A percentile compares a stretch with the other conserved stretches of the same genome.
Conservation (phyloP, 2,888 invertebrate genomes). For the Lasioglossum lativentre region DNA sequence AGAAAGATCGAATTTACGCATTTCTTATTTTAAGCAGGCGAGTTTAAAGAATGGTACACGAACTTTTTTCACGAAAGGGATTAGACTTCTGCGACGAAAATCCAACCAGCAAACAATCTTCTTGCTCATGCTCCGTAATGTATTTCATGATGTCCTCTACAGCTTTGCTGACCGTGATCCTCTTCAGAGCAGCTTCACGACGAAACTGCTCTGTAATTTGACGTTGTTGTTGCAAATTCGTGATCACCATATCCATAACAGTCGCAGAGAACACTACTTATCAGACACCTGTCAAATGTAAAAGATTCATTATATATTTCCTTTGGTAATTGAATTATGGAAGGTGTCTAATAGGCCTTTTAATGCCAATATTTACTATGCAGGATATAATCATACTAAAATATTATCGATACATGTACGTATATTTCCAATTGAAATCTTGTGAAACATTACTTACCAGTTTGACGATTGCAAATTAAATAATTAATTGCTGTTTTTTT, state of each 20-base stretch:
- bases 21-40: slow-evolving; percentile 56
- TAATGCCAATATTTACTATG: not conserved
- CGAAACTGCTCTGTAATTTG: slow-evolving; percentile 97
- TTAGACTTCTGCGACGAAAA: slow-evolving; percentile 97
- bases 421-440: not conserved
- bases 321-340: not conserved
- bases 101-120: slow-evolving; percentile 96
- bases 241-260: slow-evolving; percentile 97
- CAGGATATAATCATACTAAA: not conserved
- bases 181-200: slow-evolving; percentile 94
- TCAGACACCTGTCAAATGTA: slow-evolving; percentile 14
- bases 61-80: slow-evolving; percentile 97
- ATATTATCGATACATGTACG: not conserved
- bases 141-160: slow-evolving; percentile 96
- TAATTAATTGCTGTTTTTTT: slow-evolving; percentile 11
- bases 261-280: slow-evolving; percentile 83
- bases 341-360: not conserved
- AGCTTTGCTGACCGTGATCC: slow-evolving; percentile 94
- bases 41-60: slow-evolving; percentile 92
- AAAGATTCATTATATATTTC: not conserved
- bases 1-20: not conserved
- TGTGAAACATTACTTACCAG: slow-evolving; percentile 29
- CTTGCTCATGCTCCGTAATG: slow-evolving; percentile 95
- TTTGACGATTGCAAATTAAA: not conserved
- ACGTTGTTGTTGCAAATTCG: slow-evolving; percentile 96